phyloP scores from a whole-genome alignment of 2,797 vertebrate genomes.

The Mallotus villosus region DNA sequence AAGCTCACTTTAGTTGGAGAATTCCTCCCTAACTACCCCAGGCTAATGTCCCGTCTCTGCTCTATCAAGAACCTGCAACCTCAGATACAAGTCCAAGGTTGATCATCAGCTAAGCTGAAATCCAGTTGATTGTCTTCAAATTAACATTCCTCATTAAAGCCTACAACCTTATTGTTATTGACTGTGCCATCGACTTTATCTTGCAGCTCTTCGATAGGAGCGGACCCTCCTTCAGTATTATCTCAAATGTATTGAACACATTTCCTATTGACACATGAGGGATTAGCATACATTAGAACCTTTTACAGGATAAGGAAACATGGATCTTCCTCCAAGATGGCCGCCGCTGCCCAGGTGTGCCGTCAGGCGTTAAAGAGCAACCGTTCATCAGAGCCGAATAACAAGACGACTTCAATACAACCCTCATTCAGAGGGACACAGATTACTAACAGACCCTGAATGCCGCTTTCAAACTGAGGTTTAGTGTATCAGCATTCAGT shows the following conservation, averaged over 20 bases:
- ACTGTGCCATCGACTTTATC: conserved; percentile 81
- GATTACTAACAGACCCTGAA: neutral
- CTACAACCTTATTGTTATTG: conserved; percentile 83
- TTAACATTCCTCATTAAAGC: conserved; percentile 82
- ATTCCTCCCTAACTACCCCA: conserved; percentile 34
- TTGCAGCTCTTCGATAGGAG: conserved; percentile 73
- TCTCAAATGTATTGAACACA: conserved; percentile 78
- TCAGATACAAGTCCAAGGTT: conserved; percentile 77
- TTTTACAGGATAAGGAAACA: conserved; percentile 66
- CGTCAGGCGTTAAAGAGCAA: conserved; percentile 37
- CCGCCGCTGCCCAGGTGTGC: conserved; percentile 31
- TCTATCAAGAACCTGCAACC: conserved; percentile 60
- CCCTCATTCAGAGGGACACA: neutral
- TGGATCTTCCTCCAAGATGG: conserved; percentile 49
- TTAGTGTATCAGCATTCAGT: conserved; percentile 65
- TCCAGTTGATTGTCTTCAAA: conserved; percentile 83
- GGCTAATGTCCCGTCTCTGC: conserved; percentile 46
- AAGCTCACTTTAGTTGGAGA: conserved; percentile 37
- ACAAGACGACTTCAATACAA: neutral
- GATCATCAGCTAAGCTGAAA: conserved; percentile 82
- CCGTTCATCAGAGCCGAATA: neutral
- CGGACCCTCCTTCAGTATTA: conserved; percentile 75
- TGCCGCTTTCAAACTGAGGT: neutral
- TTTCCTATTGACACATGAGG: conserved; percentile 73
- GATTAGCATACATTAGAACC: conserved; percentile 80